Conservation (phyloP, 1,140 invertebrate genomes). For the Teleogryllus occipitalis region DNA sequence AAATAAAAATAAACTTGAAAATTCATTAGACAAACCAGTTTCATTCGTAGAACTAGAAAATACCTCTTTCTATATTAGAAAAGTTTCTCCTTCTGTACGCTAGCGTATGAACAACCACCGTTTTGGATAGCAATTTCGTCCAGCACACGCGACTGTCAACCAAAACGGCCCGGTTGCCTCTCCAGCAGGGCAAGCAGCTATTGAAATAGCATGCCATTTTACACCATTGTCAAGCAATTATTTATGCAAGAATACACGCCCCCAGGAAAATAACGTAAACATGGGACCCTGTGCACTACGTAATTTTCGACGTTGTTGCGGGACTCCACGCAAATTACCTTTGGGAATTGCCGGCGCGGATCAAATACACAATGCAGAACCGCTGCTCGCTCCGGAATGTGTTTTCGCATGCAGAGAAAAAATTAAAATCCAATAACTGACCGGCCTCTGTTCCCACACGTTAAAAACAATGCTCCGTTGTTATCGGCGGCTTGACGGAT, state of each 20-base stretch:
- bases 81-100: too few species aligned
- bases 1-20: too few species aligned
- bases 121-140: too few species aligned
- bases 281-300: not conserved
- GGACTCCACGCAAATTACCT: not conserved
- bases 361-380: not conserved
- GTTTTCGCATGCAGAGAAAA: not conserved
- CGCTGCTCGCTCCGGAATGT: not conserved
- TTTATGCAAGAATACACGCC: not conserved
- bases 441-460: not conserved
- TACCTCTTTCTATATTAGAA: too few species aligned
- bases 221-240: not conserved
- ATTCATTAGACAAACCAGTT: too few species aligned
- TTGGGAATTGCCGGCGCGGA: not conserved
- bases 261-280: not conserved
- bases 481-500: too few species aligned
- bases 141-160: too few species aligned
- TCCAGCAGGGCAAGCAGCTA: too few species aligned
- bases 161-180: too few species aligned
- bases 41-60: too few species aligned
- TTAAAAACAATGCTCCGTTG: too few species aligned
- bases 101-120: too few species aligned
- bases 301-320: not conserved
- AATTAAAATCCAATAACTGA: not conserved
- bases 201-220: not conserved